A percentile compares a stretch with the other conserved stretches of the same genome.
Evolutionary conservation across 1,140 invertebrate genomes (phyloP).

Genomic region (Caenorhabditis brenneri): DNA sequence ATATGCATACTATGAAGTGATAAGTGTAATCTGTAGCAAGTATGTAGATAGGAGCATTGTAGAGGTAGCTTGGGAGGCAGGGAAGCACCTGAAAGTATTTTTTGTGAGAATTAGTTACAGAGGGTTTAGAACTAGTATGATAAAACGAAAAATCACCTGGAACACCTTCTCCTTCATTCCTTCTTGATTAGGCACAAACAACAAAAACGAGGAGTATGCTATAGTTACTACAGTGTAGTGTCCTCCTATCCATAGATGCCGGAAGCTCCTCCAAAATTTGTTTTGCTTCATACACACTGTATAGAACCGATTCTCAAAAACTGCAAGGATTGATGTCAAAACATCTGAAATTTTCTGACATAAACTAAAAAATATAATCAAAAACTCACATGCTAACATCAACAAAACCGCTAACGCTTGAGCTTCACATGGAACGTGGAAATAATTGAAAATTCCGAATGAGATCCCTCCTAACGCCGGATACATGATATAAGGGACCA

Average conservation of each 20-base stretch:
- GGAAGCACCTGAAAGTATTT: neutral
- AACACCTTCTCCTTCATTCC: neutral
- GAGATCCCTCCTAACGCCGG: neutral
- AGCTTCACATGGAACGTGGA: neutral
- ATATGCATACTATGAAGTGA: neutral
- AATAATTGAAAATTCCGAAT: neutral
- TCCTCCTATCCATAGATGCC: neutral
- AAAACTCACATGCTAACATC: neutral
- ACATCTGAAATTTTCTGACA: neutral
- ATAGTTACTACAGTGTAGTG: neutral
- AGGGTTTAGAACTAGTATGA: too few relatives aligned
- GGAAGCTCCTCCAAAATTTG: neutral
- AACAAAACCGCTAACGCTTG: neutral
- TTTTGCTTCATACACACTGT: neutral
- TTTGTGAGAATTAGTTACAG: neutral
- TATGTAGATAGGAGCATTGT: neutral
- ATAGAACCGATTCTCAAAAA: slow-evolving; percentile 7
- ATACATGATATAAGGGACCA: neutral
- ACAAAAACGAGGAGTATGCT: neutral
- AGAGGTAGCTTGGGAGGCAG: neutral
- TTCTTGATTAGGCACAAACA: neutral
- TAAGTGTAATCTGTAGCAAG: neutral
- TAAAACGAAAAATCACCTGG: too few relatives aligned
- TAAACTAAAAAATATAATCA: neutral
- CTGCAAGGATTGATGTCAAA: neutral